Evolutionary conservation across 1,140 invertebrate genomes (phyloP), one percentile per base, ranked within the genome.

Genomic region (Rhagoletis zephyria): DNA sequence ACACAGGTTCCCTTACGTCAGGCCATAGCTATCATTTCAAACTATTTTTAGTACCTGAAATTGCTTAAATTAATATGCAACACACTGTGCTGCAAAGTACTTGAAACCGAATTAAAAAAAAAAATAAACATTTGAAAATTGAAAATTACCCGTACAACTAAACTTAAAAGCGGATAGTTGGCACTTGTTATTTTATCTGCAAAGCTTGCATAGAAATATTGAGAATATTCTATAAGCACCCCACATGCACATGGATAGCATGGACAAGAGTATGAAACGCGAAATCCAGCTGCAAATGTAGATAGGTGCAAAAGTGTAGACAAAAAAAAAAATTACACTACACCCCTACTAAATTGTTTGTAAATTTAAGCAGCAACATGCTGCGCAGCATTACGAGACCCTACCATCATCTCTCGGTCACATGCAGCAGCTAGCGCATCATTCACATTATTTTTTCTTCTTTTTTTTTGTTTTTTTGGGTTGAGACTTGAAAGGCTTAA

Each of bases 281-380:
- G 42, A 74, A 48, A 45, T 74, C 74, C 5, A 56, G 45, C 12
- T 77, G 63, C 16, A 64, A n/a, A 64, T 10, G 16, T 64, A 30
- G 51, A 19, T 81, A 56, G 74, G 67, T 74, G 67, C 67, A 74
- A 74, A 74, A 16, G 67, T 74, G 2, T 14, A 74, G 6, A 74
- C 5, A 81, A 56, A 70, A 70, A 63, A 42, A 63, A 63, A 7
- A 63, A 63, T 14, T 16, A 63, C 45, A 40, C 16, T n/a, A 5
- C 65, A 40, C 67, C 67, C 67, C 67, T 48, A 14, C 67, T 42
- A n/a, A 74, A 48, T 45, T 14, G 45, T 81, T 81, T 81, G 51
- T 12, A 81, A 74, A 74, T 74, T 74, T 81, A 81, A 81, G n/a
- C n/a, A 19, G 74, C 16, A 51, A 56, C 74, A 81, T 56, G 74